These are phyloP conservation scores for Phylloscopus trochilus DNA, from an alignment of 2,113 vertebrate species.

Conservation along the genomic window DNA sequence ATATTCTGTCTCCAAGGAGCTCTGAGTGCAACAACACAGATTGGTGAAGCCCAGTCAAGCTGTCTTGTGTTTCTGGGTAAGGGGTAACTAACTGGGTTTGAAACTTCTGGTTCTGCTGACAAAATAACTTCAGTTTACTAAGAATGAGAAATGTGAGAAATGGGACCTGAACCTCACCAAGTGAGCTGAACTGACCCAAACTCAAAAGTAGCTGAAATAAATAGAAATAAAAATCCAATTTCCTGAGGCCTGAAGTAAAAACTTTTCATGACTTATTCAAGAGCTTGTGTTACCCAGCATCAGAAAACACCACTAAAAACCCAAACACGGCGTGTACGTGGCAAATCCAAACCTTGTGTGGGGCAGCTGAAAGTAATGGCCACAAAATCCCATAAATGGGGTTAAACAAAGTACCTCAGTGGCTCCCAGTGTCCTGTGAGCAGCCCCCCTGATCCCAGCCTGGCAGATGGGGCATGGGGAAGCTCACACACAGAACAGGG, in stretches of 20 bases:
- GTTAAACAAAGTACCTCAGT: not conserved
- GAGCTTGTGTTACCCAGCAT: not conserved
- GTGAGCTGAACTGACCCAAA: not conserved
- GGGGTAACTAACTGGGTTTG: not conserved
- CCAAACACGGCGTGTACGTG: rapidly evolving
- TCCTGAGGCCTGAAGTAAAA: not conserved
- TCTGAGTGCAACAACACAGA: not conserved
- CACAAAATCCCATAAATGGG: rapidly evolving
- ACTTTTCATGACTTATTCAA: not conserved
- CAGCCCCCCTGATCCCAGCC: not conserved
- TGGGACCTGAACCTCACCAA: not conserved
- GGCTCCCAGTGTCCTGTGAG: rapidly evolving
- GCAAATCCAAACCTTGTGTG: not conserved
- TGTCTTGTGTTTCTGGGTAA: not conserved
- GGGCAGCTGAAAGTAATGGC: not conserved
- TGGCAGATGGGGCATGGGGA: not conserved
- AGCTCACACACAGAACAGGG: not conserved
- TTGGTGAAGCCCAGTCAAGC: not conserved
- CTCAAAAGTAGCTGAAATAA: not conserved
- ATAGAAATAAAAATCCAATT: not conserved
- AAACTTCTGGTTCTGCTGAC: not conserved
- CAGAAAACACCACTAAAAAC: not conserved
- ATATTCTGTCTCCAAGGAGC: not conserved
- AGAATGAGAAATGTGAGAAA: not conserved
- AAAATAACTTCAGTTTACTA: not conserved